These are phyloP conservation scores for Drosophila triauraria DNA, from an alignment of 1,140 invertebrate species.

Conservation along the genomic window DNA sequence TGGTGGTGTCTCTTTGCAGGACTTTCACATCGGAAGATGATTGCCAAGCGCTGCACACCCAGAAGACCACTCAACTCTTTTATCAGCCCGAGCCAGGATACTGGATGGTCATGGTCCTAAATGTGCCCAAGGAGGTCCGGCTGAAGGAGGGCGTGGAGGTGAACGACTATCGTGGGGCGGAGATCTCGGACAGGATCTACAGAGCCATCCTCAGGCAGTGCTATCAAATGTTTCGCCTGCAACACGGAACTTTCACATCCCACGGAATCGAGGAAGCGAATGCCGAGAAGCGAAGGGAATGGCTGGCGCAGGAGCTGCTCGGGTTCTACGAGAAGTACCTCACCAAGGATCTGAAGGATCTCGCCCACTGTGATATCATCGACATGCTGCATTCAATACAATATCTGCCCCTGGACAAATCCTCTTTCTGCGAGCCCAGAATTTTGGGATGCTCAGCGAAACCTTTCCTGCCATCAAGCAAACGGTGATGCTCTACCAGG, in stretches of 20 bases:
- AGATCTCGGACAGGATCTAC: constrained; percentile 92
- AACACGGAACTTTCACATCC: constrained; percentile 90
- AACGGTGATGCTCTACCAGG: constrained; percentile 95
- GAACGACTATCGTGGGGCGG: constrained; percentile 90
- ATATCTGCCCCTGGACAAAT: constrained; percentile 95
- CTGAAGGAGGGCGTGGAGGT: constrained; percentile 89
- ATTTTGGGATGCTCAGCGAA: constrained; percentile 93
- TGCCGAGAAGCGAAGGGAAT: constrained; percentile 85
- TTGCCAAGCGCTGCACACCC: constrained; percentile 94
- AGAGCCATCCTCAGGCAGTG: constrained; percentile 90
- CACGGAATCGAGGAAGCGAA: constrained; percentile 35
- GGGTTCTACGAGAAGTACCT: constrained; percentile 91
- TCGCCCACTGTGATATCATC: constrained; percentile 92
- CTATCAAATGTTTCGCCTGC: constrained; percentile 91
- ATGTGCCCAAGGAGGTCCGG: constrained; percentile 89
- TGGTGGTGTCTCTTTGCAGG: constrained; percentile 86
- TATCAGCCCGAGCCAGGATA: constrained; percentile 93
- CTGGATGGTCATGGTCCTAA: constrained; percentile 96
- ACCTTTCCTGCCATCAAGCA: constrained; percentile 92
- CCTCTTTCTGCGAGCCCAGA: constrained; percentile 94
- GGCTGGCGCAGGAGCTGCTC: constrained; percentile 88
- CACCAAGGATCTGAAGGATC: constrained; percentile 87
- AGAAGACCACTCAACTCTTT: constrained; percentile 94
- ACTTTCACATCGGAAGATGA: constrained; percentile 92
- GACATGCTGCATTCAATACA: constrained; percentile 95